A percentile compares a stretch with the other conserved stretches of the same genome.
These are phyloP conservation scores for Nerophis ophidion DNA, from an alignment of 2,113 vertebrate genomes.

Conservation along the genomic window DNA sequence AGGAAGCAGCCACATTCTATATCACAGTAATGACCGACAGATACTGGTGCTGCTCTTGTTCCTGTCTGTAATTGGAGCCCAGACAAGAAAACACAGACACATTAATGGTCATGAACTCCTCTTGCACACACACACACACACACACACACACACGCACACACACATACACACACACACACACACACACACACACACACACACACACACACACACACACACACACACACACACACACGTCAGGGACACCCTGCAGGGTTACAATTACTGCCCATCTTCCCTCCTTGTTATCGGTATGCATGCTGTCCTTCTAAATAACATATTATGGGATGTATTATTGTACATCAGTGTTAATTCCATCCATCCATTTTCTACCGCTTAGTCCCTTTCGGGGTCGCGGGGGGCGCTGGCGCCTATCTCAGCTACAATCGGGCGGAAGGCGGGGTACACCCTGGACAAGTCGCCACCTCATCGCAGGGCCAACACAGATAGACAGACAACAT, in stretches of 20 bases:
- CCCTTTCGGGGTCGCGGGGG: no score
- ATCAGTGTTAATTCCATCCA: slow-evolving; percentile 8
- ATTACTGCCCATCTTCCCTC: slow-evolving; percentile 32
- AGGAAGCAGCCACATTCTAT: slow-evolving; percentile 51
- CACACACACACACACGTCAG: not conserved
- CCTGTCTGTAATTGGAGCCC: slow-evolving; percentile 52
- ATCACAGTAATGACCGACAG: slow-evolving; percentile 65
- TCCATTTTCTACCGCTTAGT: no score
- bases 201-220: slow-evolving; percentile 8
- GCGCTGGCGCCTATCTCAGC: no score
- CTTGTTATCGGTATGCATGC: slow-evolving; percentile 14
- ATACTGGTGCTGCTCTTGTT: slow-evolving; percentile 49
- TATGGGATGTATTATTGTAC: slow-evolving; percentile 5
- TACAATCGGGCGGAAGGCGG: no score
- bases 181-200: slow-evolving; percentile 3
- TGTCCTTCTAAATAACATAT: slow-evolving; percentile 11
- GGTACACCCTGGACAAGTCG: no score
- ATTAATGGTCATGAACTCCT: slow-evolving; percentile 16
- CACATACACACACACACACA: not conserved
- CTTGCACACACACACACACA: not conserved
- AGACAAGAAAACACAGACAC: slow-evolving; percentile 17
- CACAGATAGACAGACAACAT: no score
- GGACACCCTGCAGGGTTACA: slow-evolving; percentile 24
- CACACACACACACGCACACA: slow-evolving; percentile 15
- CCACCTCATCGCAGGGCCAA: no score